phyloP scores from a whole-genome alignment of 2,888 invertebrate genomes.

The Cosmia trapezina region DNA sequence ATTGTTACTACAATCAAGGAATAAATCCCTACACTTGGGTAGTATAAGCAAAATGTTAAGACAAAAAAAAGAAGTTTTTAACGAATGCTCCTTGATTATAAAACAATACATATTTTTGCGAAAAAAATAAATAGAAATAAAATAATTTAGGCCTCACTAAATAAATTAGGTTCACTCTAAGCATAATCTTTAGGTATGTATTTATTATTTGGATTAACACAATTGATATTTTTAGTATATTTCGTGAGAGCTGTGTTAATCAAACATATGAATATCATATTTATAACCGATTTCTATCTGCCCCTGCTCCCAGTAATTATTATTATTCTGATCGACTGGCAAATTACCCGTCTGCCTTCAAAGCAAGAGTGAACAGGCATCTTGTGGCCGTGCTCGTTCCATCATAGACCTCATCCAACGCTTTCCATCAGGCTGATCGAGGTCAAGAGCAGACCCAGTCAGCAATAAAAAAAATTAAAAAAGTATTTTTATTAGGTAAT shows the following conservation, averaged over 20 bases:
- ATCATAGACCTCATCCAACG: no score
- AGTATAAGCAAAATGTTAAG: background rate
- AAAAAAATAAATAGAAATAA: background rate
- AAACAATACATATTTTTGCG: background rate
- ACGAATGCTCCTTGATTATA: slow-evolving; percentile 14
- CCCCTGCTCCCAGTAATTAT: background rate
- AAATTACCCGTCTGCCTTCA: background rate
- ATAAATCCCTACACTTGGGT: background rate
- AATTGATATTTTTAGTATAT: slow-evolving; percentile 35
- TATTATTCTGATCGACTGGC: background rate
- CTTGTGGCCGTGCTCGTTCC: no score
- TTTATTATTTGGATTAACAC: slow-evolving; percentile 43
- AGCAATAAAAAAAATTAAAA: no score
- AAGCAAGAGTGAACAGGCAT: no score
- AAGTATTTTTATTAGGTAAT: background rate
- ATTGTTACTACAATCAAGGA: slow-evolving; percentile 27
- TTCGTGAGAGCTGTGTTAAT: slow-evolving; percentile 29
- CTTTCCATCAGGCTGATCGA: no score
- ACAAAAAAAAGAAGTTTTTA: background rate
- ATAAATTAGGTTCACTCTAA: slow-evolving; percentile 27
- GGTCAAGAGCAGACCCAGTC: no score
- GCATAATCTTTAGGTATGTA: slow-evolving; percentile 9
- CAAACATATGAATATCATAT: background rate
- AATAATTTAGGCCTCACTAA: background rate
- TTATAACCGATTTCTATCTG: background rate